These are phyloP conservation scores for Macrosiphum euphorbiae DNA, from an alignment of 2,888 invertebrate species.

Conservation along the genomic window DNA sequence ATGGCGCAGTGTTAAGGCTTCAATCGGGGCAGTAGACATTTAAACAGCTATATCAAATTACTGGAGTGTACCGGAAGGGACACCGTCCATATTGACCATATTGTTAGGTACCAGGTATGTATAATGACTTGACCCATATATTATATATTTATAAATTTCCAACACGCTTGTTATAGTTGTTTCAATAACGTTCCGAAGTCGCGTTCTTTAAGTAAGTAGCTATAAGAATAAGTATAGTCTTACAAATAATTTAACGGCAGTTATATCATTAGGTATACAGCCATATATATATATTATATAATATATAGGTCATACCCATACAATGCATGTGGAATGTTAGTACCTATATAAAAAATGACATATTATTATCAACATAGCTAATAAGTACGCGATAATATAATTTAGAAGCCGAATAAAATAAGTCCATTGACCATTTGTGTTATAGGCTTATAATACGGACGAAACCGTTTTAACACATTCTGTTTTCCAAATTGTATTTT, in stretches of 20 bases:
- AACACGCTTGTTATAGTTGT: background rate
- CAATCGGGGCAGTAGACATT: background rate
- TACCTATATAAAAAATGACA: background rate
- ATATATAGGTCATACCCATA: background rate
- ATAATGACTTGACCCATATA: constrained; percentile 8
- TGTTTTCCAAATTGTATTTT: background rate
- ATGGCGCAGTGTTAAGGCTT: background rate
- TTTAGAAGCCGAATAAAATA: background rate
- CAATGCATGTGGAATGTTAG: background rate
- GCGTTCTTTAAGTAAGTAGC: background rate
- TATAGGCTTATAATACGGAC: background rate
- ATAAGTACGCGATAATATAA: background rate
- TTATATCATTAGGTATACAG: background rate
- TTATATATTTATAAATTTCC: background rate
- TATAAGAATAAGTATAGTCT: background rate
- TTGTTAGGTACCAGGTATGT: background rate
- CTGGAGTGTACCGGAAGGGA: constrained; percentile 9
- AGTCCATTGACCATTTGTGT: background rate
- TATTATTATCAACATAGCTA: background rate
- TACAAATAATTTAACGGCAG: background rate
- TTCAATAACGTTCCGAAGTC: background rate
- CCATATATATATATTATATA: background rate
- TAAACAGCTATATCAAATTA: background rate
- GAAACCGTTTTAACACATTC: background rate
- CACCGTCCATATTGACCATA: background rate